A percentile compares a stretch with the other conserved stretches of the same genome.
Conservation (phyloP, 2,113 vertebrate genomes). For the Trichechus manatus region DNA sequence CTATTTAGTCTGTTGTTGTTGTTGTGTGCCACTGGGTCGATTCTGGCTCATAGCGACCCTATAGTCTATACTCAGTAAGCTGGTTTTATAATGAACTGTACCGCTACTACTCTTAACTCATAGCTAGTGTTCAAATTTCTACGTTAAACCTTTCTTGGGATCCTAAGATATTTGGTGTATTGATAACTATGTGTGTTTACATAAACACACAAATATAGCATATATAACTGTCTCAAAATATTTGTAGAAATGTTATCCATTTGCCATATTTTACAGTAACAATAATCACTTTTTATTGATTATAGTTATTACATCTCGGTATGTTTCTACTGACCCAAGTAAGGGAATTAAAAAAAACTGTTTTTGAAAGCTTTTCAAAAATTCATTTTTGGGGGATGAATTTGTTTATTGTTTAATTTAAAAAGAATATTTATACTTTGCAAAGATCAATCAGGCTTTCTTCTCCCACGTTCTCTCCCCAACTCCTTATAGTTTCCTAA, state of each 20-base stretch:
- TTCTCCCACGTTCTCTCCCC: not conserved
- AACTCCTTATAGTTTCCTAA: not conserved
- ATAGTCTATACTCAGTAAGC: not conserved
- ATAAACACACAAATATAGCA: not conserved
- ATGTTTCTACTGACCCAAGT: not conserved
- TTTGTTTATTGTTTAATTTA: not conserved
- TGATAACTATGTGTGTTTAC: not conserved
- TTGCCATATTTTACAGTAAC: not conserved
- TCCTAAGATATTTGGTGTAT: not conserved
- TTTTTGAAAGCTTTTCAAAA: not conserved
- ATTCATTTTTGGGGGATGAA: no score
- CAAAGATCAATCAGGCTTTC: not conserved
- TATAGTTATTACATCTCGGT: not conserved
- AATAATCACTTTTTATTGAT: not conserved
- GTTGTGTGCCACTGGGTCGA: no score
- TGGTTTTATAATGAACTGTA: not conserved
- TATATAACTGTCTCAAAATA: not conserved
- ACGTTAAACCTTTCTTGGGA: not conserved
- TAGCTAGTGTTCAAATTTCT: not conserved
- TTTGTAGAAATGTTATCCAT: not conserved
- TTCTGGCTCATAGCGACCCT: no score
- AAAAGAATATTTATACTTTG: not conserved
- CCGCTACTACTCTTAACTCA: not conserved
- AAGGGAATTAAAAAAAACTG: not conserved
- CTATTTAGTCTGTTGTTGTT: not conserved